A percentile compares a stretch with the other conserved stretches of the same genome.
These are phyloP conservation scores for Orius insidiosus DNA, from an alignment of 1,140 invertebrate genomes.

Conservation along the genomic window DNA sequence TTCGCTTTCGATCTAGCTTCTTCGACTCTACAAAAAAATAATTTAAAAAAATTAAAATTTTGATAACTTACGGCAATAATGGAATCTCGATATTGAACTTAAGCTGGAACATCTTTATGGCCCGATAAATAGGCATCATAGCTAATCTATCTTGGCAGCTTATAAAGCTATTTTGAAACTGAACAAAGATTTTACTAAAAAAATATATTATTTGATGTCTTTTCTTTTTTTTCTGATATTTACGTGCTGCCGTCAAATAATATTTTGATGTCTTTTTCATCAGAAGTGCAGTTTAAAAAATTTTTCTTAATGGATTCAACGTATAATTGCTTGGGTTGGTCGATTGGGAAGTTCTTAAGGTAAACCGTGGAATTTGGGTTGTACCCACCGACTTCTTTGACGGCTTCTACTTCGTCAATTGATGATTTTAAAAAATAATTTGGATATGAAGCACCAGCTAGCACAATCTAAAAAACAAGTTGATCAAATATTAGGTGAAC, in stretches of 20 bases:
- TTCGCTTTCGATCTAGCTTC: slow-evolving; percentile 4
- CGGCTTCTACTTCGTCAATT: slow-evolving; percentile 40
- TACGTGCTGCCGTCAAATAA: slow-evolving; percentile 40
- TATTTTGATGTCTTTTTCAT: slow-evolving; percentile 39
- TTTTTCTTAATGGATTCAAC: slow-evolving; percentile 34
- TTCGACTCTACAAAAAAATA: too few species aligned
- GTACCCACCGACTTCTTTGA: slow-evolving; percentile 45
- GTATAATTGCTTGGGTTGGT: slow-evolving; percentile 57
- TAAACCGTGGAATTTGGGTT: slow-evolving; percentile 63
- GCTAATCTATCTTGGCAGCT: slow-evolving; percentile 22
- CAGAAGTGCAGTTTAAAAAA: slow-evolving; percentile 27
- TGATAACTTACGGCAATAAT: slow-evolving; percentile 37
- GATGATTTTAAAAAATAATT: slow-evolving; percentile 57
- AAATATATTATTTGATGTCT: neutral
- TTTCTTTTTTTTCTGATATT: neutral
- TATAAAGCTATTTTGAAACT: slow-evolving; percentile 17
- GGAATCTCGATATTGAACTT: slow-evolving; percentile 30
- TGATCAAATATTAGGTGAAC: too few species aligned
- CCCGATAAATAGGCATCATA: slow-evolving; percentile 53
- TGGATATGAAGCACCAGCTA: slow-evolving; percentile 79
- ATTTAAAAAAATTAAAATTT: too few species aligned
- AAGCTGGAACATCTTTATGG: slow-evolving; percentile 50
- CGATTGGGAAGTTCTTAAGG: slow-evolving; percentile 44
- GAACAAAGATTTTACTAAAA: slow-evolving; percentile 21
- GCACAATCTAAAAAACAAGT: slow-evolving; percentile 48